A percentile compares a stretch with the other conserved stretches of the same genome.
Conservation (phyloP, 92 coral and sea anemone genomes). For the Micromussa lordhowensis region DNA sequence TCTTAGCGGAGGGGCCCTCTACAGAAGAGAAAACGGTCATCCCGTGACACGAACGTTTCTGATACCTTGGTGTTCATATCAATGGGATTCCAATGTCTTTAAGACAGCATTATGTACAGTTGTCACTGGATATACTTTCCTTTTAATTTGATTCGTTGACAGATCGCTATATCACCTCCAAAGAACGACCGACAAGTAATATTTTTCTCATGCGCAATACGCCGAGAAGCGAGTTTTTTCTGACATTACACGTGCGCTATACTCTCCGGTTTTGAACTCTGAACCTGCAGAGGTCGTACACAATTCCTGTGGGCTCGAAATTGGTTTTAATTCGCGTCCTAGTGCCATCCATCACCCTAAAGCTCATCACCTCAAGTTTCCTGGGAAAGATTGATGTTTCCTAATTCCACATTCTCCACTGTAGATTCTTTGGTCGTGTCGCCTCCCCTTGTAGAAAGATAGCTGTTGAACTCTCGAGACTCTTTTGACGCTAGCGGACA, state of each 20-base stretch:
- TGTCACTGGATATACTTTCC: neutral
- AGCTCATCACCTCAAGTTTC: neutral
- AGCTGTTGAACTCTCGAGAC: constrained; percentile 39
- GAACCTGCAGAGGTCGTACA: too few species aligned
- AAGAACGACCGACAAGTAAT: neutral
- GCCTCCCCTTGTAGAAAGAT: neutral
- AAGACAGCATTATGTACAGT: too few species aligned
- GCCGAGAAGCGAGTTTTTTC: neutral
- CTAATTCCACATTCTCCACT: constrained; percentile 29
- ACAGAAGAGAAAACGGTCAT: too few species aligned
- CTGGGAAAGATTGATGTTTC: constrained; percentile 23
- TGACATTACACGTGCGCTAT: too few species aligned
- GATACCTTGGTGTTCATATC: too few species aligned
- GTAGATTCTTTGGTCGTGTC: neutral
- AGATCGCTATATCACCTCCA: neutral
- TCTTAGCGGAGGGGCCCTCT: too few species aligned
- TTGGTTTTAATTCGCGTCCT: neutral
- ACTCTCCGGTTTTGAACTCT: too few species aligned
- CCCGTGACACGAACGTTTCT: too few species aligned
- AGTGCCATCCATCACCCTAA: too few species aligned
- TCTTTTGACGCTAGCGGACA: constrained; percentile 31
- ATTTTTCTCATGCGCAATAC: neutral
- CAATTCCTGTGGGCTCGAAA: neutral
- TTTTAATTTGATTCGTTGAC: neutral
- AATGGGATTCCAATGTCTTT: too few species aligned